phyloP scores from a whole-genome alignment of 2,888 invertebrate genomes.

The Gordius sp. region DNA sequence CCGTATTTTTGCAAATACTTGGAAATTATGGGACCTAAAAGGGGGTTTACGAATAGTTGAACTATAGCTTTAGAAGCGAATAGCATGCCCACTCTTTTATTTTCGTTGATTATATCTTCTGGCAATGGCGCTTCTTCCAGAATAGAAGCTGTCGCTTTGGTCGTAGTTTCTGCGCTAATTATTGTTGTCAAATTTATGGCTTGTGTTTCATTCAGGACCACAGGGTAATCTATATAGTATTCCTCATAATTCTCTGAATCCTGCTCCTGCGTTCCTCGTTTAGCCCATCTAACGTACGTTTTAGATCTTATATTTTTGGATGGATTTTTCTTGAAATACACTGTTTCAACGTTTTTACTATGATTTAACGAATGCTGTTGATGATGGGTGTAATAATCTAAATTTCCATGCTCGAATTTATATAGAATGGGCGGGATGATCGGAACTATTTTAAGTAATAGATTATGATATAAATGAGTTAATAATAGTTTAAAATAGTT shows the following conservation, averaged over 20 bases:
- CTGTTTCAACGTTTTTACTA: no score
- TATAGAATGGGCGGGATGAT: constrained; percentile 6
- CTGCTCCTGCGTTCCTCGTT: no score
- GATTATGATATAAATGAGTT: background rate
- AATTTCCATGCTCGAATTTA: constrained; percentile 8
- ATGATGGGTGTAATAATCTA: no score
- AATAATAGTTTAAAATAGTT: no score
- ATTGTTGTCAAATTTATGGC: background rate
- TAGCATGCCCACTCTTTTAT: background rate
- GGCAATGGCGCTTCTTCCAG: background rate
- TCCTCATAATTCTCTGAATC: no score
- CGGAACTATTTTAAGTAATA: constrained; percentile 7
- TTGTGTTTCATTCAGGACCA: background rate
- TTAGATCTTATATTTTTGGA: no score
- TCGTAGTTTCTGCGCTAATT: background rate
- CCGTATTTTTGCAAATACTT: no score
- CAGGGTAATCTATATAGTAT: background rate
- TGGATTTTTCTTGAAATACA: no score
- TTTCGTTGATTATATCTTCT: constrained; percentile 8
- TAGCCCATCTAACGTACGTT: no score
- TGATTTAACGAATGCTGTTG: no score
- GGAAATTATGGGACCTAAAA: background rate
- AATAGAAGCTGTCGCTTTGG: background rate
- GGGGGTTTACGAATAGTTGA: background rate
- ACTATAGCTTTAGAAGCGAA: constrained; percentile 6